These are phyloP conservation scores for Endomychus coccineus DNA, from an alignment of 2,888 invertebrate genomes.

Conservation along the genomic window DNA sequence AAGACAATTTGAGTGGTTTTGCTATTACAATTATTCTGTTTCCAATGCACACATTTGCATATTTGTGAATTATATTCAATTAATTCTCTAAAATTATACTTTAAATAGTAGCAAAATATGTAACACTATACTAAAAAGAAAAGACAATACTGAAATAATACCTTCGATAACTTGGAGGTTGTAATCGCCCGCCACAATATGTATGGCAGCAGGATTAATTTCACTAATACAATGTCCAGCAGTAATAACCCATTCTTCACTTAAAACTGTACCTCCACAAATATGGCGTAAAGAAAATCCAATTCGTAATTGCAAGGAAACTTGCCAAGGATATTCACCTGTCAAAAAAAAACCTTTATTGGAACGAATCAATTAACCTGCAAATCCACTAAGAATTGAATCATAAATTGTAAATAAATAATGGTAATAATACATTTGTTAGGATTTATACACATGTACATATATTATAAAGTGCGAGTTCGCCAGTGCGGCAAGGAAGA, in stretches of 20 bases:
- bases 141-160: too few relatives aligned
- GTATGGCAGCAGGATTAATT: slow-evolving; percentile 16
- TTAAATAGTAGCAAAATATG: too few relatives aligned
- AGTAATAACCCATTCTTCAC: slow-evolving; percentile 27
- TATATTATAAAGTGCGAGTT: too few relatives aligned
- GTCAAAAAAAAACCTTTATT: slow-evolving; percentile 1
- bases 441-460: too few relatives aligned
- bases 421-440: too few relatives aligned
- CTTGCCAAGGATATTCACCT: slow-evolving; percentile 32
- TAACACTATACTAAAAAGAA: too few relatives aligned
- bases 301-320: slow-evolving; percentile 26
- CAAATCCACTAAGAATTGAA: neutral
- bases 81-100: too few relatives aligned
- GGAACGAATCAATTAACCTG: neutral
- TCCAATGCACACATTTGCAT: too few relatives aligned
- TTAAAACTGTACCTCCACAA: slow-evolving; percentile 30
- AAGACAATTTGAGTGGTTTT: neutral
- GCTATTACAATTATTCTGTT: slow-evolving; percentile 2
- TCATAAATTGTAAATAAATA: too few relatives aligned
- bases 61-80: too few relatives aligned
- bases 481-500: too few relatives aligned
- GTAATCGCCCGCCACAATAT: slow-evolving; percentile 27
- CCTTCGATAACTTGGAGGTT: slow-evolving; percentile 26
- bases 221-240: slow-evolving; percentile 29
- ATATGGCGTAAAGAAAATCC: slow-evolving; percentile 21